Evolutionary conservation across 2,888 invertebrate species (phyloP).

Genomic region (Taenaris catops): DNA sequence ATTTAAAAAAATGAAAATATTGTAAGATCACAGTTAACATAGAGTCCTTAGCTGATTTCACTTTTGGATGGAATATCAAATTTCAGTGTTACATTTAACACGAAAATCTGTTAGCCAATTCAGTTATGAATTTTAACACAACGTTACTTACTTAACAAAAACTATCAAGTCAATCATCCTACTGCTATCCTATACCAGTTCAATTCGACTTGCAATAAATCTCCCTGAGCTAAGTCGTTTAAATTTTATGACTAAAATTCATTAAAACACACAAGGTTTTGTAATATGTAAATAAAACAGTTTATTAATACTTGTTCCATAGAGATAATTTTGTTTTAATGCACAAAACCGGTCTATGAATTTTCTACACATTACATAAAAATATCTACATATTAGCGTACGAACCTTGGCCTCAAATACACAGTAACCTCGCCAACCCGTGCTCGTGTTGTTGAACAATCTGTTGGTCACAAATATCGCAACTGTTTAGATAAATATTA

Average conservation of each 20-base stretch:
- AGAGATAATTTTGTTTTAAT: conserved; percentile 9
- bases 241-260: conserved; percentile 7
- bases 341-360: conserved; percentile 26
- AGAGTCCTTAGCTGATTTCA: no score
- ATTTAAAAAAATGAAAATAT: no score
- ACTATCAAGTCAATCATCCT: no score
- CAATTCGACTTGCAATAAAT: conserved; percentile 3
- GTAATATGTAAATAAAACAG: conserved; percentile 8
- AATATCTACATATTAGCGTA: conserved; percentile 61
- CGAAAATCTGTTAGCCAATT: no score
- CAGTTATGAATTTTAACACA: no score
- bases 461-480: conserved; percentile 64
- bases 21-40: no score
- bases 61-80: no score
- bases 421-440: conserved; percentile 51
- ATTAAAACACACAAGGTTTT: conserved; percentile 6
- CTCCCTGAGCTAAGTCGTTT: conserved; percentile 1
- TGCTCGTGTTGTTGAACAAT: conserved; percentile 53
- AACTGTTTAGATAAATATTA: conserved; percentile 45
- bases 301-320: conserved; percentile 3
- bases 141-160: no score
- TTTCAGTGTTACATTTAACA: no score
- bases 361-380: conserved; percentile 45
- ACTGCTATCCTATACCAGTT: no score
- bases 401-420: conserved; percentile 71